Base-by-base conservation (phyloP, 1,140 invertebrate species). In the Brachystomella parvula region DNA sequence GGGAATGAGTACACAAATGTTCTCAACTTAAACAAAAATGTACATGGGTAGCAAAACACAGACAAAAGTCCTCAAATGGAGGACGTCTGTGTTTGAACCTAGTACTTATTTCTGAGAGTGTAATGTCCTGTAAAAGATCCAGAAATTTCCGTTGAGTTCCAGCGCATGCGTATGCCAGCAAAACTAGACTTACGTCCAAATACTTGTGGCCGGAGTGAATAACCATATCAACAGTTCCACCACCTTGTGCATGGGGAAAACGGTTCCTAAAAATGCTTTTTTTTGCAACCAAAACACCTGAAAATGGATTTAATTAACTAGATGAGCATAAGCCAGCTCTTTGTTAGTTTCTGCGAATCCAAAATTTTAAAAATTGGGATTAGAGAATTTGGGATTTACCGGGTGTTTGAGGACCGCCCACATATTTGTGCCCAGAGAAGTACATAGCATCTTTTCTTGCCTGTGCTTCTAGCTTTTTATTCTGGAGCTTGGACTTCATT, bases 361-460 rank as follows among this genome's bases (percentile, higher is more conserved):
- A 59, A 59, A 30, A 29, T 30, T 59, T 59, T 31, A 12, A n/a
- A 47, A 30, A 30, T 1, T 29, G n/a, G n/a, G n/a, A 24, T 33
- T 58, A 31, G 12, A n/a, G 15, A 30, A 31, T 21, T 21, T 9
- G 24, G 2, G 44, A 33, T 9, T 12, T 19, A 66, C 59, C 58
- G 0, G 92, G 90, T 9, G 90, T 91, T 74, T 92, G 89, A 0
- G 90, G 86, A 15, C 92, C 93, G 0, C 93, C 93, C 39, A 93
- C 82, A 77, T 94, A 94, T 76, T 94, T 94, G 79, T 94, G 90
- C 31, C 88, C 86, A 31, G 90, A 91, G 75, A 95, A 91, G 76
- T 91, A 94, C 57, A 94, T 83, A 1, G 90, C 92, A 79, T 96
- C 93, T 76, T 94, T 94, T 76, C 86, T 83, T 3, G 87, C 86